A percentile compares a stretch with the other conserved stretches of the same genome.
Evolutionary conservation across 2,888 invertebrate genomes (phyloP).

Genomic region (Drosophila nr. perissopoda): DNA sequence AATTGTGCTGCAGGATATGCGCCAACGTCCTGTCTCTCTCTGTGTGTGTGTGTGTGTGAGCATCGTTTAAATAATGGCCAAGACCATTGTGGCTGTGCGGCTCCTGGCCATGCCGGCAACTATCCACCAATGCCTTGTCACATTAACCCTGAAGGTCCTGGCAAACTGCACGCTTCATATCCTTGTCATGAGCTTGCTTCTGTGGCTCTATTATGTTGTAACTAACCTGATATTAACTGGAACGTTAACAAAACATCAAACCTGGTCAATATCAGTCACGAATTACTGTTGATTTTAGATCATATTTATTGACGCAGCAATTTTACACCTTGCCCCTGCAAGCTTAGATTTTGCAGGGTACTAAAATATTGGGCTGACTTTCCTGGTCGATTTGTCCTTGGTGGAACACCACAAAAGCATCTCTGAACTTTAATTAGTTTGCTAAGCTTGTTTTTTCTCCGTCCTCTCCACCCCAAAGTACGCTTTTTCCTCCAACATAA

Average conservation of each 20-base stretch:
- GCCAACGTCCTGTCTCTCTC: conserved; percentile 42
- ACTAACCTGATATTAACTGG: not conserved
- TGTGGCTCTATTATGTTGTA: not conserved
- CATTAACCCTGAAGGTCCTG: conserved; percentile 55
- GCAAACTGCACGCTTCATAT: conserved; percentile 19
- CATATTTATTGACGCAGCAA: not conserved
- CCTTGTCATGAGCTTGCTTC: conserved; percentile 19
- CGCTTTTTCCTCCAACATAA: not conserved
- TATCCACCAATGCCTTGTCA: conserved; percentile 46
- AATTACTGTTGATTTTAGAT: not conserved
- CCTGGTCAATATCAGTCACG: not conserved
- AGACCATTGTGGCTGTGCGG: conserved; percentile 54
- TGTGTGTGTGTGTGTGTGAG: conserved; percentile 20
- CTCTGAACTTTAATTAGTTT: conserved; percentile 6
- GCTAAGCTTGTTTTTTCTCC: not conserved
- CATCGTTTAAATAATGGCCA: conserved; percentile 70
- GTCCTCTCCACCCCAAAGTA: not conserved
- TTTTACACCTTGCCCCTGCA: not conserved
- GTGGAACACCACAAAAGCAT: not conserved
- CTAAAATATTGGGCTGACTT: not conserved
- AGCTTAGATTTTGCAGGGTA: not conserved
- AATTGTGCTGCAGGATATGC: conserved; percentile 80
- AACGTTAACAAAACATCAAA: not conserved
- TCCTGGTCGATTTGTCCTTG: not conserved
- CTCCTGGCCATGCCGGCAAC: conserved; percentile 47